Base-by-base conservation (phyloP, 2,797 vertebrate species). In the Varecia variegata region DNA sequence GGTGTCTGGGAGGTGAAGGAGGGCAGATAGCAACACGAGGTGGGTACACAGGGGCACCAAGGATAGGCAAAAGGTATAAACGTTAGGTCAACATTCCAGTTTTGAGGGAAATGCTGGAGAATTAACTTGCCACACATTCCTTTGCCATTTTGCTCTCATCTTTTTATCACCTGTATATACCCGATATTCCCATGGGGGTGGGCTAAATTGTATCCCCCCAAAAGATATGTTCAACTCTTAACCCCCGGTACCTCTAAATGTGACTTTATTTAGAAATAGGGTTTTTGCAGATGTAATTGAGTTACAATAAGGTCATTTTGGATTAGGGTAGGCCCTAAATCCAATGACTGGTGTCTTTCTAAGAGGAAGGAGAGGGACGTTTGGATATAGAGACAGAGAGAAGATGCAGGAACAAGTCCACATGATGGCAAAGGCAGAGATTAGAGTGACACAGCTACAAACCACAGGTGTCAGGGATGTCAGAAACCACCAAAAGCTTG, bases 121-220 rank as follows among this genome's bases (percentile, higher is more conserved):
- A n/a, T 45, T 43, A 35, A 14, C 5, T 7, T 35, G 13, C 30
- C 32, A 73, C 50, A 32, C 15, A 35, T 2, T 43, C 43, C 68
- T 79, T 87, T 73, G 13, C 27, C 38, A 56, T 86, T 82, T 89
- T 32, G n/a, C 77, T 52, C 74, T 73, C 60, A 92, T 35, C 21
- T 47, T 92, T 81, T 83, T 43, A 54, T 56, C 47, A 50, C 21
- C 30, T 50, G 25, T 15, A 25, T 47, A 32, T 27, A 35, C 43
- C 43, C 40, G 27, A 27, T n/a, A 88, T 54, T 30, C 17, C 23
- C 60, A 14, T 2, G 40, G 32, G 6, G 38, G 9, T 25, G 3
- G 35, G 9, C 77, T 67, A 11, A n/a, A 82, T n/a, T 79, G 1
- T 54, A 27, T 74, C n/a, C 7, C 47, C 20, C 14, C 5, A 68